Conservation (phyloP, 2,888 invertebrate species). For the Dolomedes plantarius region DNA sequence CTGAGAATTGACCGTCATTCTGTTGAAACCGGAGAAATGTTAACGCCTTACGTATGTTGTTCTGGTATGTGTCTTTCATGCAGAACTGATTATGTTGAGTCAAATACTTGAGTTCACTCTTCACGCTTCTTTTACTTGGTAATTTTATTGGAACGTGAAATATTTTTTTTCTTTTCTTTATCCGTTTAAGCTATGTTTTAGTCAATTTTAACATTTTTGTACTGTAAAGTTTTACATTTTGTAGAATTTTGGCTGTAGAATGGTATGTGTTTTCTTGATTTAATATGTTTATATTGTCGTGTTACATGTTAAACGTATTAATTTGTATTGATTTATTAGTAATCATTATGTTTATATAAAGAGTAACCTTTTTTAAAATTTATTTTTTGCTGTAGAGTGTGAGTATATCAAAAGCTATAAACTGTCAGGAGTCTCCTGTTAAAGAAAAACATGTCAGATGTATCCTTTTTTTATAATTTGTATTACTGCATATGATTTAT, state of each 20-base stretch:
- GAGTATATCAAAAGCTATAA: constrained; percentile 95
- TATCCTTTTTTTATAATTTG: constrained; percentile 75
- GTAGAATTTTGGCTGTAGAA: background rate
- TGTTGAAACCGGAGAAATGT: constrained; percentile 23
- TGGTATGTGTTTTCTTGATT: background rate
- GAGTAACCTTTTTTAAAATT: too few relatives aligned
- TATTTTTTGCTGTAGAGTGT: constrained; percentile 80
- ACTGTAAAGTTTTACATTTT: background rate
- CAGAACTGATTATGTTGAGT: constrained; percentile 64
- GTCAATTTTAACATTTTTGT: constrained; percentile 19
- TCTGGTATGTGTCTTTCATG: constrained; percentile 50
- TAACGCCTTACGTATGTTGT: constrained; percentile 34
- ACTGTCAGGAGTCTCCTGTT: constrained; percentile 91
- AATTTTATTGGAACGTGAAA: constrained; percentile 62
- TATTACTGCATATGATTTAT: background rate
- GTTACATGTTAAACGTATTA: background rate
- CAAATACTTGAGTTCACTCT: constrained; percentile 62
- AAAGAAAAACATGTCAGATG: constrained; percentile 99
- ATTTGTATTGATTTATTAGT: background rate
- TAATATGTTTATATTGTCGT: background rate
- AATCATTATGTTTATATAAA: too few relatives aligned
- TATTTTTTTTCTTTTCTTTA: constrained; percentile 12
- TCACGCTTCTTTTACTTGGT: constrained; percentile 50
- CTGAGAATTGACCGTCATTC: background rate
- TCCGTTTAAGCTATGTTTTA: constrained; percentile 2